Percentiles rank a stretch among this genome's conserved stretches.
phyloP scores from a whole-genome alignment of 2,113 vertebrate species.

The Kryptolebias marmoratus region DNA sequence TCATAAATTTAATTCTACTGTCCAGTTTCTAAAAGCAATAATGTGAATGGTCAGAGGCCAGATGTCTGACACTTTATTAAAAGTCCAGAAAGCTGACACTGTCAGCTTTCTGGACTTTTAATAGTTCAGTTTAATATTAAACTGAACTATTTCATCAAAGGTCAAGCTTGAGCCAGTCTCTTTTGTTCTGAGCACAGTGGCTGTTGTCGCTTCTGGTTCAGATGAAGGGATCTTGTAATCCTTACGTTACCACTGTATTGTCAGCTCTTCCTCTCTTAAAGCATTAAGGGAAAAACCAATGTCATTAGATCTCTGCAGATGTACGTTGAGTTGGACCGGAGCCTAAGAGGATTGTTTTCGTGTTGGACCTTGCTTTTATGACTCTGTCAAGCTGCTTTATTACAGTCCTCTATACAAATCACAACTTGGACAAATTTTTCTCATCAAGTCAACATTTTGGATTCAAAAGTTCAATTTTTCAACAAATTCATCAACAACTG shows the following conservation, averaged over 20 bases:
- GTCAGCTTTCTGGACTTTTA: too few species aligned
- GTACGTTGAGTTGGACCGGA: conserved; percentile 54
- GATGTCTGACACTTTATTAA: conserved; percentile 46
- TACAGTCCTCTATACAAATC: conserved; percentile 13
- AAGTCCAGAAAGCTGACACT: conserved; percentile 14
- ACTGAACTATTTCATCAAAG: conserved; percentile 27
- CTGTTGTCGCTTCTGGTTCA: conserved; percentile 1
- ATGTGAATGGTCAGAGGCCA: conserved; percentile 3
- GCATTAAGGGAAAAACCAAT: conserved; percentile 52
- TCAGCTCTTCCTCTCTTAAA: conserved; percentile 15
- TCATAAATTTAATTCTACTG: conserved; percentile 47
- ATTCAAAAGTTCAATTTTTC: too few species aligned
- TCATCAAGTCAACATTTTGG: conserved; percentile 38
- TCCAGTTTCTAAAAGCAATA: conserved; percentile 37
- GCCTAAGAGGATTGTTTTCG: conserved; percentile 66
- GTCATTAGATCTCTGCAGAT: conserved; percentile 58
- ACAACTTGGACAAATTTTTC: conserved; percentile 3
- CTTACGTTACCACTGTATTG: not conserved
- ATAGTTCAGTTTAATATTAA: conserved; percentile 1
- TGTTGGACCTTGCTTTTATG: conserved; percentile 27
- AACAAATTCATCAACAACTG: too few species aligned
- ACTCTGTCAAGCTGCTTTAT: conserved; percentile 25
- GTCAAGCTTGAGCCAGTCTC: conserved; percentile 5
- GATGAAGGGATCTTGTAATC: conserved; percentile 50
- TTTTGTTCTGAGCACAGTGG: conserved; percentile 17